phyloP scores from a whole-genome alignment of 2,113 vertebrate genomes.

The Phrynosoma blainvillii region DNA sequence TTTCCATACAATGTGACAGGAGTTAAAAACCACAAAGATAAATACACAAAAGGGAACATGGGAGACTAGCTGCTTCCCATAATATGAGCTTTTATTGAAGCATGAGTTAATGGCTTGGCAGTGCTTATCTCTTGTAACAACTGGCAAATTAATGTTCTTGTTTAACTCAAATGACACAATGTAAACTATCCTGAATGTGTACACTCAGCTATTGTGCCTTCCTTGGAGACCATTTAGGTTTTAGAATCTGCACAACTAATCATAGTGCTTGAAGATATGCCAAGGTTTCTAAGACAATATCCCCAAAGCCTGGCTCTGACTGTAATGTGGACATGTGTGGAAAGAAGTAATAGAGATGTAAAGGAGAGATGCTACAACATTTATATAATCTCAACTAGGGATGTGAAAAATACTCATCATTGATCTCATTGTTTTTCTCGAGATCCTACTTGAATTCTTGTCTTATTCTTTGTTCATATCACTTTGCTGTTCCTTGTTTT shows the following conservation, averaged over 20 bases:
- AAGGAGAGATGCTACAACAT: neutral
- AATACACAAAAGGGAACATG: slow-evolving; percentile 48
- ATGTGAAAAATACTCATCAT: neutral
- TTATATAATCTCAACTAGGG: neutral
- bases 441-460: neutral
- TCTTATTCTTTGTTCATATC: neutral
- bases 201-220: slow-evolving; percentile 15
- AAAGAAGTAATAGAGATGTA: neutral
- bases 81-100: slow-evolving; percentile 29
- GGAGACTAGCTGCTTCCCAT: slow-evolving; percentile 8
- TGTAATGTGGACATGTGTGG: neutral
- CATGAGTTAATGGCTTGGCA: slow-evolving; percentile 17
- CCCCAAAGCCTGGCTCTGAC: neutral
- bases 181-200: slow-evolving; percentile 20
- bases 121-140: slow-evolving; percentile 28
- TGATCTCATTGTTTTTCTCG: neutral
- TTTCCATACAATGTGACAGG: slow-evolving; percentile 20
- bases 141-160: slow-evolving; percentile 29
- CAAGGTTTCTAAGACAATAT: neutral
- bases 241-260: slow-evolving; percentile 2
- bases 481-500: neutral
- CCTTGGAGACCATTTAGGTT: slow-evolving; percentile 17
- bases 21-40: slow-evolving; percentile 45
- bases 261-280: neutral
- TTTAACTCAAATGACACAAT: slow-evolving; percentile 29